Conservation (phyloP, 2,113 vertebrate genomes). For the Epinephelus lanceolatus region DNA sequence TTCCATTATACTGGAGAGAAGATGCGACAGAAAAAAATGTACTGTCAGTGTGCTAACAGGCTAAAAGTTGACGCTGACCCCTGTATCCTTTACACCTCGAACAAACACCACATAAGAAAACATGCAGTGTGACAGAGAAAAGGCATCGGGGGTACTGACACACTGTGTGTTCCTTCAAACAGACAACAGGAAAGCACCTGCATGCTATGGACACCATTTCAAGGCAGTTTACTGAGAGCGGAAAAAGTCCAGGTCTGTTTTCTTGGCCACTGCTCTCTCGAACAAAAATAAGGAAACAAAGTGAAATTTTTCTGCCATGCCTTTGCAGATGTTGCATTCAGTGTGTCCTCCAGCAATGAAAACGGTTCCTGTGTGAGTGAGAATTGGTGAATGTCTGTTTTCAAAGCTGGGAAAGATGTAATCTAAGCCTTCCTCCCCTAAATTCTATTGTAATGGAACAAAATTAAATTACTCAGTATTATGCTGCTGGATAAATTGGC, state of each 20-base stretch:
- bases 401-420: slow-evolving; percentile 11
- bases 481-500: slow-evolving; percentile 14
- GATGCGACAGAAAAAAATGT: neutral
- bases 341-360: neutral
- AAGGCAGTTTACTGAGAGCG: slow-evolving; percentile 17
- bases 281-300: neutral
- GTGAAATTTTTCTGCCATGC: neutral
- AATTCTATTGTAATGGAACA: slow-evolving; percentile 22
- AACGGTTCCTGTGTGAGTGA: neutral
- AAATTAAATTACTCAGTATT: slow-evolving; percentile 30
- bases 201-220: neutral
- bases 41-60: neutral
- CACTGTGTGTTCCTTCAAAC: neutral
- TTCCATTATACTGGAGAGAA: too few relatives aligned
- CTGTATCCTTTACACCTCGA: neutral
- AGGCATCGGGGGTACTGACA: neutral
- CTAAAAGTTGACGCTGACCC: neutral
- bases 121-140: neutral
- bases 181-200: neutral
- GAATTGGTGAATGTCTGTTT: slow-evolving; percentile 12
- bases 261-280: neutral
- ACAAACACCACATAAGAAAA: neutral
- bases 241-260: neutral
- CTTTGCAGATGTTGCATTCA: neutral
- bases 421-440: neutral